These are phyloP conservation scores for Callopanchax toddi DNA, from an alignment of 2,113 vertebrate genomes.

Conservation along the genomic window DNA sequence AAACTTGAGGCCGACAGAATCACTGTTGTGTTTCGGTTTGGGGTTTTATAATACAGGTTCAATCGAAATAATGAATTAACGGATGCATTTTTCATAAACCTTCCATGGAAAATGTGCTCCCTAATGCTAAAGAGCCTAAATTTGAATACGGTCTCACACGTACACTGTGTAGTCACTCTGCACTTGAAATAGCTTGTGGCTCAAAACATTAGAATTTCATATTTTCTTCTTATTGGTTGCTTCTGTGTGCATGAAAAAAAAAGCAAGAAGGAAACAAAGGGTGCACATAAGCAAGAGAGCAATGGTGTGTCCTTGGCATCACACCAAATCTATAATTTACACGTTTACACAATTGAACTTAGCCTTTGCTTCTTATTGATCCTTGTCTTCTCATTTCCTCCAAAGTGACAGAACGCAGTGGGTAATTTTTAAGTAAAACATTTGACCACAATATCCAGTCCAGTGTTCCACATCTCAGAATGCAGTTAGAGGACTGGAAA, in stretches of 20 bases:
- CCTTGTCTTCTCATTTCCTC: slow-evolving; percentile 64
- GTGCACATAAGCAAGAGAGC: slow-evolving; percentile 50
- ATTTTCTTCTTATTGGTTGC: slow-evolving; percentile 70
- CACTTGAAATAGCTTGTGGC: slow-evolving; percentile 80
- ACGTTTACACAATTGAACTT: slow-evolving; percentile 79
- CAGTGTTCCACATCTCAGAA: slow-evolving; percentile 18
- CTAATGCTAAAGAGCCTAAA: slow-evolving; percentile 71
- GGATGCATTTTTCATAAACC: slow-evolving; percentile 80
- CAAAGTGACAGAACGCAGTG: slow-evolving; percentile 68
- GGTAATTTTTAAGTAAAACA: slow-evolving; percentile 70
- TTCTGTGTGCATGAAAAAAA: slow-evolving; percentile 18
- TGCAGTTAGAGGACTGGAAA: slow-evolving; percentile 12
- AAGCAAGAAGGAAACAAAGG: slow-evolving; percentile 30
- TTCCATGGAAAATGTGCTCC: slow-evolving; percentile 63
- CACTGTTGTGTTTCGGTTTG: slow-evolving; percentile 68
- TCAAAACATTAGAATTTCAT: slow-evolving; percentile 81
- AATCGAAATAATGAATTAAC: slow-evolving; percentile 78
- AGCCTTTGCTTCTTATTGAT: slow-evolving; percentile 77
- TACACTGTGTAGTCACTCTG: slow-evolving; percentile 69
- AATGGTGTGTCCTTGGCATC: slow-evolving; percentile 68
- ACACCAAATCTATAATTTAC: slow-evolving; percentile 75
- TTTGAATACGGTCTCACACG: slow-evolving; percentile 77
- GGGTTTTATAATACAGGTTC: slow-evolving; percentile 74
- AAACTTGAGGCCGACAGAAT: slow-evolving; percentile 73
- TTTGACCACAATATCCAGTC: slow-evolving; percentile 14